Percentiles rank a stretch among this genome's conserved stretches.
Evolutionary conservation across 2,888 invertebrate species (phyloP).

Genomic region (Deilephila porcellus): DNA sequence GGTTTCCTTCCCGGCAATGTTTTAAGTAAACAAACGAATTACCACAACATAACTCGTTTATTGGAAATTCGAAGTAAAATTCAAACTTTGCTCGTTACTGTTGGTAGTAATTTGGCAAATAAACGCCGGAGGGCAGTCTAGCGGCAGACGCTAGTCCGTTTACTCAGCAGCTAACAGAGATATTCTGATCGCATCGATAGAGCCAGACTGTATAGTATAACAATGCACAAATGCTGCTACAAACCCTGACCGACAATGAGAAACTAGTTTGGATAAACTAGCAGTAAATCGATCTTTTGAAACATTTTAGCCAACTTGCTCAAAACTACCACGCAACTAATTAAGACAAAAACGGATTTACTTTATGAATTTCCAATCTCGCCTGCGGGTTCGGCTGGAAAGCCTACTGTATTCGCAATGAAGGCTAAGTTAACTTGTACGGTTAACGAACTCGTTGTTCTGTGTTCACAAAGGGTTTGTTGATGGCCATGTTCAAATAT

Average conservation of each 20-base stretch:
- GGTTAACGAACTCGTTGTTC: constrained; percentile 25
- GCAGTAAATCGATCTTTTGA: constrained; percentile 38
- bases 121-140: not conserved
- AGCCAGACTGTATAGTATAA: not conserved
- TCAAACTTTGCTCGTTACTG: not conserved
- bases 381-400: constrained; percentile 37
- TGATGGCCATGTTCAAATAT: constrained; percentile 32
- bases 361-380: constrained; percentile 44
- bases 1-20: not conserved
- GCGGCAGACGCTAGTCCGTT: constrained; percentile 5
- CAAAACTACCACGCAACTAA: constrained; percentile 43
- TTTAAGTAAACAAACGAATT: not conserved
- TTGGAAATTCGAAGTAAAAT: not conserved
- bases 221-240: not conserved
- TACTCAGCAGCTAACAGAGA: not conserved
- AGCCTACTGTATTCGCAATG: constrained; percentile 36
- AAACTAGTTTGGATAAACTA: constrained; percentile 37
- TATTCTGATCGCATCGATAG: not conserved
- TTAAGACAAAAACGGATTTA: constrained; percentile 44
- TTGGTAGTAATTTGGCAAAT: not conserved
- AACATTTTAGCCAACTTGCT: constrained; percentile 38
- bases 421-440: constrained; percentile 32
- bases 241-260: constrained; percentile 20
- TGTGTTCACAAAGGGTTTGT: constrained; percentile 31
- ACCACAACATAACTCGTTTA: not conserved